These are phyloP conservation scores for Caenorhabditis sulstoni DNA, from an alignment of 2,888 invertebrate genomes.

Conservation along the genomic window DNA sequence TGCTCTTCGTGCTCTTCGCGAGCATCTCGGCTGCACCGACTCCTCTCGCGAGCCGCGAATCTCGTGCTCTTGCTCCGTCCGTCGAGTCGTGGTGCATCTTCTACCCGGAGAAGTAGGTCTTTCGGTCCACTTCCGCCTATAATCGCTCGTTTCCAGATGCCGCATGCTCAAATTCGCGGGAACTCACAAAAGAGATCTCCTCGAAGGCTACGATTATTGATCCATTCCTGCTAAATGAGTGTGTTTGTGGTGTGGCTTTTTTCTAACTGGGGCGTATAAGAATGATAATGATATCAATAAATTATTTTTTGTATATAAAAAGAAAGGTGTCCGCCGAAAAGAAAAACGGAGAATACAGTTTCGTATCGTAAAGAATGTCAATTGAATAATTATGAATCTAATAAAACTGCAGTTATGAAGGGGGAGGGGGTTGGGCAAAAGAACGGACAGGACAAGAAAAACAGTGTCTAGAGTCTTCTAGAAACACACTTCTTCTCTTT, in stretches of 20 bases:
- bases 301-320: conserved; percentile 43
- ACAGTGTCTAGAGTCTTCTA: conserved; percentile 26
- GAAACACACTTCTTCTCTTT: conserved; percentile 16
- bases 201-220: conserved; percentile 38
- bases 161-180: conserved; percentile 50
- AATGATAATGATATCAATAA: conserved; percentile 39
- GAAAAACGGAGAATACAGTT: neutral
- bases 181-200: conserved; percentile 21
- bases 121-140: neutral
- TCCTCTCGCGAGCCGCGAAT: conserved; percentile 37
- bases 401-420: conserved; percentile 42
- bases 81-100: conserved; percentile 67
- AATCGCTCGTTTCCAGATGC: conserved; percentile 36
- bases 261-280: conserved; percentile 1
- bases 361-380: conserved; percentile 19
- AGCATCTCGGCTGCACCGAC: conserved; percentile 24
- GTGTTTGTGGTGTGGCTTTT: conserved; percentile 10
- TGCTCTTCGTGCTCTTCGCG: conserved; percentile 23
- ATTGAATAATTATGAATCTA: conserved; percentile 46
- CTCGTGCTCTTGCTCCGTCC: conserved; percentile 59
- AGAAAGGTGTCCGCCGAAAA: conserved; percentile 11
- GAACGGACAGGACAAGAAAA: conserved; percentile 4
- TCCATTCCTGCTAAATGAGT: neutral
- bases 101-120: conserved; percentile 58
- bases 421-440: conserved; percentile 20